Base-by-base conservation (phyloP, 2,113 vertebrate genomes). In the Microcebus ravelobensis region DNA sequence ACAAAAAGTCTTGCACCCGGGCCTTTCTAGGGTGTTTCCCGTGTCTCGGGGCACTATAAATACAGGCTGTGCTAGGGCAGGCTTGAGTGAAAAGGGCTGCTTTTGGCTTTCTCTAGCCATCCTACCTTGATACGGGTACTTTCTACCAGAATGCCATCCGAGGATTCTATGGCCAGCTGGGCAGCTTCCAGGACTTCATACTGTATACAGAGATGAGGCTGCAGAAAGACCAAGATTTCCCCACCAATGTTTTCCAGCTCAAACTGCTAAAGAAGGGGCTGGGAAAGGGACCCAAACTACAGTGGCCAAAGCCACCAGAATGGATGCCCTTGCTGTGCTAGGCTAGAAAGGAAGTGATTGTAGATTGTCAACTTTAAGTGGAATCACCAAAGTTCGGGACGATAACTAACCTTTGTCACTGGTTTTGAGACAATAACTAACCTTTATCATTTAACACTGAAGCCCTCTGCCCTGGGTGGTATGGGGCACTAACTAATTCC, bases 101-200 rank as follows among this genome's bases (percentile, higher is more conserved):
- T 88, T 96, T 91, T 29, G 65, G 76, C 27, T 88, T 80, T 98
- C 96, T 99, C 99, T 99, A 82, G 71, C 48, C 15, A 71, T 7
- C 76, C 9, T 98, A 99, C 99, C 98, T 98, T 98, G 94, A 99
- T 97, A 68, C 23, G 87, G 88, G 95, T 94, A 61, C 98, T 98
- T 45, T 98, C 98, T 20, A 99, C 74, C 94, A 98, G 84, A 50
- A 94, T 84, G 87, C 98, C 99, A 84, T 99, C 94, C 39, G 99
- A 96, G 34, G 96, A 97, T 52, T 99, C 98, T 67, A 99, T 74
- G 63, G 99, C 99, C 68, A 99, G 98, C 82, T 98, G 87, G 31
- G 99, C 99, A 96, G 98, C 99, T 97, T 99, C 99, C 74, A 99
- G 98, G 57, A 99, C 97, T 96, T 99, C 91, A 0, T 99, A 99